Base-by-base conservation (phyloP, 2,113 vertebrate species). In the Loxodonta africana region DNA sequence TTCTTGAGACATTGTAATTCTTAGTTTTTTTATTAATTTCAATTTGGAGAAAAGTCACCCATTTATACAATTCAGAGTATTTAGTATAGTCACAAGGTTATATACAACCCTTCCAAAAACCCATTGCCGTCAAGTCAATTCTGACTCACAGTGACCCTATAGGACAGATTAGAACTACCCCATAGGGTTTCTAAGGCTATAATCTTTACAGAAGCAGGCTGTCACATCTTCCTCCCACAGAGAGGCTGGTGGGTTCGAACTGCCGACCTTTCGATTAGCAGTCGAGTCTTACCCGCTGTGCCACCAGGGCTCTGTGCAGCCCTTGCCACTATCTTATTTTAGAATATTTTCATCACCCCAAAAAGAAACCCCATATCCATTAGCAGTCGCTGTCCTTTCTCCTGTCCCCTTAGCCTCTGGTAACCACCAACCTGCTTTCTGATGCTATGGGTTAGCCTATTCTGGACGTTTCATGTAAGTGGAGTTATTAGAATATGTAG, bases 21-120 rank as follows among this genome's bases (percentile, higher is more conserved):
- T 82, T 90, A 67, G 23, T 41, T 90, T 87, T 87, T 63, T 37
- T 88, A 88, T 11, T 25, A 51, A 62, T 77, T 90, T 87, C 76
- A 37, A 91, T 71, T 62, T 88, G 63, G 48, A 88, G 18, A 90
- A 81, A 91, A 46, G 65, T 57, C 26, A 14, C 23, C 15, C 4
- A 8, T 62, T 88, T 57, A 3, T 73, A 26, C 74, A 88, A 25
- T 33, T 69, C 46, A 20, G 18, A 82, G 20, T 44, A 92, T 86
- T 77, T 37, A 67, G 2, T 67, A 6, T 67, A 76, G n/a, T 90
- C 30, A 73, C 82, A 51, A 46, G 26, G 9, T 74, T 18, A 4
- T 18, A 4, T 41, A 18, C 69, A 41, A 41, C 8, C 73, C 20
- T 74, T 41, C 37, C 37, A 21, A 23, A 73, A 41, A 14, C 17